These are phyloP conservation scores for Selene dorsalis DNA, from an alignment of 2,797 vertebrate species.

Conservation along the genomic window DNA sequence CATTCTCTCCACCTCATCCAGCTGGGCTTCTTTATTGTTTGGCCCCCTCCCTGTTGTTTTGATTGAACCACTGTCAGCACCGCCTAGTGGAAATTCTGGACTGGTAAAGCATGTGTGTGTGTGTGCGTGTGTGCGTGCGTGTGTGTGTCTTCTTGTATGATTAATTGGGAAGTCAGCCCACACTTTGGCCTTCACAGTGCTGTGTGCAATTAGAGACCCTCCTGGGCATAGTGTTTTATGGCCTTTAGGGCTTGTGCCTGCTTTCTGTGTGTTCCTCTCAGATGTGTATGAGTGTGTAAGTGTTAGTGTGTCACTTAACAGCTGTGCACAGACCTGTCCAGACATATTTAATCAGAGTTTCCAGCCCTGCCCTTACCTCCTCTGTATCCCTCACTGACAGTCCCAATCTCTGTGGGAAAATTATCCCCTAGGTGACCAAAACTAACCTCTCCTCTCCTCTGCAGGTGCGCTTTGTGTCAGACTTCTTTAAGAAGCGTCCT, in stretches of 20 bases:
- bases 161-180: slow-evolving; percentile 58
- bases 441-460: not conserved
- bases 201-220: slow-evolving; percentile 68
- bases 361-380: slow-evolving; percentile 60
- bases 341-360: slow-evolving; percentile 72
- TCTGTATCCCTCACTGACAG: slow-evolving; percentile 28
- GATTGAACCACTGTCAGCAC: slow-evolving; percentile 68
- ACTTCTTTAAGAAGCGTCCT: slow-evolving; percentile 92
- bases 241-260: slow-evolving; percentile 54
- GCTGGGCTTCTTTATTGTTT: slow-evolving; percentile 70
- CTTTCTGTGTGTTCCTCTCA: slow-evolving; percentile 76
- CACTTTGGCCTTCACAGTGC: slow-evolving; percentile 62
- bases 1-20: slow-evolving; percentile 46
- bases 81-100: slow-evolving; percentile 49
- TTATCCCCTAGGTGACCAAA: slow-evolving; percentile 20
- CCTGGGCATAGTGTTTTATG: slow-evolving; percentile 68
- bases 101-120: not conserved
- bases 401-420: slow-evolving; percentile 17
- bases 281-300: slow-evolving; percentile 50
- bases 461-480: slow-evolving; percentile 90
- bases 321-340: slow-evolving; percentile 59
- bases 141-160: slow-evolving; percentile 37
- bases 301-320: slow-evolving; percentile 56
- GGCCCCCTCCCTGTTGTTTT: slow-evolving; percentile 66
- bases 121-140: not conserved